phyloP scores from a whole-genome alignment of 2,888 invertebrate species.

The Drosophila fulvimacula region DNA sequence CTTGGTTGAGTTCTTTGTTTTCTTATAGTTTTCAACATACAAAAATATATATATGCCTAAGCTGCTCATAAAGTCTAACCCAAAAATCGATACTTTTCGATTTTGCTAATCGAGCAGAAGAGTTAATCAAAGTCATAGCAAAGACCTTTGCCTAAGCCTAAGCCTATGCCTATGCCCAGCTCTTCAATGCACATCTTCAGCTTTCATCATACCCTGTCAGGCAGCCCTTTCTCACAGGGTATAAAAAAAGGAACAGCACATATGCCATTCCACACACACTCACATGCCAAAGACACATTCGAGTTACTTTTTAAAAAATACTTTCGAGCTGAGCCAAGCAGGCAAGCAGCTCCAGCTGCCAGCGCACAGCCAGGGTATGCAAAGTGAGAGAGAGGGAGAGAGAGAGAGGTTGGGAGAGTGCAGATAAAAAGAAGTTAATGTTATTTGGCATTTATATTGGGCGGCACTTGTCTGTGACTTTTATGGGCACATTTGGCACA shows the following conservation, averaged over 20 bases:
- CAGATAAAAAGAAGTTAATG: conserved; percentile 3
- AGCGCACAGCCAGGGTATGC: conserved; percentile 9
- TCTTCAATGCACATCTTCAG: background rate
- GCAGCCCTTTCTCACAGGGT: background rate
- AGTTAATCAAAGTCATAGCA: too few species aligned
- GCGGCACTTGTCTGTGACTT: conserved; percentile 58
- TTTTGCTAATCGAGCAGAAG: too few species aligned
- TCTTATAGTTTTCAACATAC: too few species aligned
- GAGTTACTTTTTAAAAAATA: conserved; percentile 68
- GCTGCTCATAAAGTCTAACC: too few species aligned
- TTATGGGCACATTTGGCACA: conserved; percentile 78
- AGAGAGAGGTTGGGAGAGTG: background rate
- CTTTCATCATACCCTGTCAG: background rate
- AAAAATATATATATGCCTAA: too few species aligned
- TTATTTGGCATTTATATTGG: conserved; percentile 10
- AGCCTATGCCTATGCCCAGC: too few species aligned
- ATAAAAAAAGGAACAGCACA: background rate
- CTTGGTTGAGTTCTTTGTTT: too few species aligned
- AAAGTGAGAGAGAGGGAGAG: background rate
- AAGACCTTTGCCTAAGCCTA: too few species aligned
- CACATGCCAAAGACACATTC: conserved; percentile 17
- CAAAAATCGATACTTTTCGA: too few species aligned
- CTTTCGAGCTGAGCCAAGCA: conserved; percentile 65
- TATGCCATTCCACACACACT: background rate
- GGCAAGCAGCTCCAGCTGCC: conserved; percentile 59